phyloP scores from a whole-genome alignment of 1,140 invertebrate species.

The Meloidogyne exigua region DNA sequence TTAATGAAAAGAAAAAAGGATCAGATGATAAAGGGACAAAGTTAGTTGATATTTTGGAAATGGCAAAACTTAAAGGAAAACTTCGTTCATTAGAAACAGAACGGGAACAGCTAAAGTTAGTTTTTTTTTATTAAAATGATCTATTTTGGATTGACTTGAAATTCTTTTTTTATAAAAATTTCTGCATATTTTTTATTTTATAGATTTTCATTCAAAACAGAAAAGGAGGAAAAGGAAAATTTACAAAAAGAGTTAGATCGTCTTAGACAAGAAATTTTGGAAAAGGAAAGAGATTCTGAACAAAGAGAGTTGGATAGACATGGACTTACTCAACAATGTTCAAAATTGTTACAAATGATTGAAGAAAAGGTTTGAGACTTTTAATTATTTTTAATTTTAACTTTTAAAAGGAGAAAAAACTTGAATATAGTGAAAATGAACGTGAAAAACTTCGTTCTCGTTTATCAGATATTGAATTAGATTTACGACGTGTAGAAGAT shows the following conservation, averaged over 20 bases:
- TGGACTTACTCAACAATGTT: conserved; percentile 26
- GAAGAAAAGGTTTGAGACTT: conserved; percentile 30
- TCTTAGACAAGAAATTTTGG: conserved; percentile 29
- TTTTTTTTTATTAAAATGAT: background rate
- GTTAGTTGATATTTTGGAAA: conserved; percentile 30
- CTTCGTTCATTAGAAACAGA: conserved; percentile 30
- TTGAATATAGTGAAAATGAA: conserved; percentile 34
- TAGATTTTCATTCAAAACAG: conserved; percentile 25
- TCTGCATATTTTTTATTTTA: conserved; percentile 20
- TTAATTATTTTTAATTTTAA: conserved; percentile 12
- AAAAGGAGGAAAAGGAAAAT: conserved; percentile 36
- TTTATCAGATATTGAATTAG: conserved; percentile 28
- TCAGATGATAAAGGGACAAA: background rate
- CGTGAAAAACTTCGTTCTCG: conserved; percentile 26
- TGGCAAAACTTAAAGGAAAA: conserved; percentile 37
- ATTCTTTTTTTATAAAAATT: too few species aligned
- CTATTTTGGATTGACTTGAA: too few species aligned
- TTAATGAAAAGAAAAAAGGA: conserved; percentile 25
- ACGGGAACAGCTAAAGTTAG: conserved; percentile 29
- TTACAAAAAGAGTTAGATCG: conserved; percentile 29
- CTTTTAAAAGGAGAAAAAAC: conserved; percentile 33
- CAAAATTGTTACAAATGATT: conserved; percentile 37
- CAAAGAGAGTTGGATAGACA: conserved; percentile 28
- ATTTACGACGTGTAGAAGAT: conserved; percentile 31
- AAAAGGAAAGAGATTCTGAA: conserved; percentile 30